Evolutionary conservation across 2,113 vertebrate species (phyloP), one percentile per base, ranked within the genome.

Genomic region (Camelus dromedarius): DNA sequence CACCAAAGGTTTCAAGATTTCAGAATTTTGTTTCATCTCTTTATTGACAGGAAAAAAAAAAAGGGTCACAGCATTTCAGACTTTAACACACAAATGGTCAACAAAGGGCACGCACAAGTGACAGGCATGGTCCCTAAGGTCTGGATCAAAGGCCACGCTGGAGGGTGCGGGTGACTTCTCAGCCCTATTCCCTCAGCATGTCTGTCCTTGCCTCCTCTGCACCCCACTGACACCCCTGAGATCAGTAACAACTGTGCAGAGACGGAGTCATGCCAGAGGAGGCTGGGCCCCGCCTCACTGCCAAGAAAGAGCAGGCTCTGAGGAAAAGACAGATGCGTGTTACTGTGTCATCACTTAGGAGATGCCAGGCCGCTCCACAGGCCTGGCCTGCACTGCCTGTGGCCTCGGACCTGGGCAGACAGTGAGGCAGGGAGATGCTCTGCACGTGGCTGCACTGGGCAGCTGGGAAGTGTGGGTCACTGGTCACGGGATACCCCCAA

Each of bases 201-300:
- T 42, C 66, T 2, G 80, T 30, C 86, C 82, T 38, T 50, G 70
- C 89, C 94, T 92, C 15, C 81, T 95, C 97, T 95, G 86, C 80
- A 85, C 96, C 93, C 97, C 83, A 92, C 95, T 92, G 97, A 98
- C 98, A 98, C 98, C 97, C 98, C 98, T 97, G 98, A 98, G 97
- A 98, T 62, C 56, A 95, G 72, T 94, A 91, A 93, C 85, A 97
- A 98, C 96, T 96, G 95, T 97, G 96, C 97, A 97, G 97, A 97
- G 98, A 98, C 77, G n/a, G 98, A 98, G 98, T 98, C 97, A 85
- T 97, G 95, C 95, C 20, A 70, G 89, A 96, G 75, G 90, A 79
- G 58, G 94, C 92, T 93, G 96, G 91, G 97, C 97, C 96, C 97
- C 96, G 94, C 96, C 75, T 90, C 91, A 87, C 70, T 79, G 80